A percentile compares a stretch with the other conserved stretches of the same genome.
Conservation (phyloP, 2,888 invertebrate genomes). For the Caprella mutica region DNA sequence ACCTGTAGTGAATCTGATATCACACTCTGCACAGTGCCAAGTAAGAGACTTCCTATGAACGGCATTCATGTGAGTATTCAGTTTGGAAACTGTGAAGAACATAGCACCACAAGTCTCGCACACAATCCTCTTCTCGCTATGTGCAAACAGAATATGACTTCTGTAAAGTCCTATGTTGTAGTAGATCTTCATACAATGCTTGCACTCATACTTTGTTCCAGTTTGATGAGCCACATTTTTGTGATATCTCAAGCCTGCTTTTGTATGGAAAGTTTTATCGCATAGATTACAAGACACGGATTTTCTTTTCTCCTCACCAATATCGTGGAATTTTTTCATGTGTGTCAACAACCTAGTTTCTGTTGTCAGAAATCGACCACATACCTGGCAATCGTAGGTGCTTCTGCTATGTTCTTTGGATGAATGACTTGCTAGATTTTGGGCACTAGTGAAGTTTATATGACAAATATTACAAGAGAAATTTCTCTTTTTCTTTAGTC, state of each 20-base stretch:
- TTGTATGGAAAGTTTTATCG: constrained; percentile 23
- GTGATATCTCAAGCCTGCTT: constrained; percentile 28
- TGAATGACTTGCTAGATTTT: neutral
- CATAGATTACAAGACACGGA: constrained; percentile 20
- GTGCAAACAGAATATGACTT: constrained; percentile 28
- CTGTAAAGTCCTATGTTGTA: constrained; percentile 27
- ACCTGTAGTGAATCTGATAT: constrained; percentile 26
- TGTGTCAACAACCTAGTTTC: constrained; percentile 25
- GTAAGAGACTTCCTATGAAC: constrained; percentile 27
- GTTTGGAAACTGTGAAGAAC: constrained; percentile 31
- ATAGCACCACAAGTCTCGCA: constrained; percentile 31
- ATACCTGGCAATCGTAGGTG: constrained; percentile 21
- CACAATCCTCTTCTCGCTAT: constrained; percentile 29
- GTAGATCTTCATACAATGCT: constrained; percentile 27
- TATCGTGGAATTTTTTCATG: constrained; percentile 29
- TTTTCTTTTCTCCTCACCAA: constrained; percentile 29
- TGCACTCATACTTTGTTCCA: constrained; percentile 24
- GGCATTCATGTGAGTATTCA: constrained; percentile 32
- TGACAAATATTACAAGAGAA: no score
- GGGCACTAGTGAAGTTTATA: no score
- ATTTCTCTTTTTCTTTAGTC: no score
- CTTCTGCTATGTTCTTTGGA: neutral
- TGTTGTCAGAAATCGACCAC: constrained; percentile 31
- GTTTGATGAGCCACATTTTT: constrained; percentile 22
- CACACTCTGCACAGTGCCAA: constrained; percentile 25